Percentiles rank a stretch among this genome's conserved stretches.
Evolutionary conservation across 1,140 invertebrate genomes (phyloP).

Genomic region (Aphelenchoides avenae): DNA sequence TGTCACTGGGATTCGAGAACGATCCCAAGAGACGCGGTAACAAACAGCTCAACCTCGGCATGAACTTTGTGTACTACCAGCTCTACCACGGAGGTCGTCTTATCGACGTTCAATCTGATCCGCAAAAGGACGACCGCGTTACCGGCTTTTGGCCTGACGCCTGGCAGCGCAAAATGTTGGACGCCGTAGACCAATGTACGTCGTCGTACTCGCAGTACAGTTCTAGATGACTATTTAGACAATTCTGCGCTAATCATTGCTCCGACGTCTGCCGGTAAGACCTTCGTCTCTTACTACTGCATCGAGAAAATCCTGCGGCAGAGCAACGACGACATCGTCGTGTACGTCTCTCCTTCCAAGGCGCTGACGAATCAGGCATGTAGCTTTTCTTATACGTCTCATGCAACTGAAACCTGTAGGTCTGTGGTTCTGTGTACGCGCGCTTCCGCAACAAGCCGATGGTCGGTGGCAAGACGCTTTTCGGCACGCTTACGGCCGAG

Average conservation of each 20-base stretch:
- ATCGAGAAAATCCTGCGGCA: constrained; percentile 56
- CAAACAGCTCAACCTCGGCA: constrained; percentile 49
- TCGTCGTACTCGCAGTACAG: constrained; percentile 3
- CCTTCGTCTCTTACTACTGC: constrained; percentile 59
- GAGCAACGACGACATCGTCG: constrained; percentile 56
- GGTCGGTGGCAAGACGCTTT: constrained; percentile 47
- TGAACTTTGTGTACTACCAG: constrained; percentile 56
- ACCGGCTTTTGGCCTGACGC: constrained; percentile 55
- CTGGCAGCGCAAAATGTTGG: constrained; percentile 57
- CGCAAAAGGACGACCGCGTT: constrained; percentile 56
- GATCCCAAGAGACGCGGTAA: constrained; percentile 27
- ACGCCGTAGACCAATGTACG: constrained; percentile 54
- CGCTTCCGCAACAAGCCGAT: constrained; percentile 58
- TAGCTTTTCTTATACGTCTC: constrained; percentile 13
- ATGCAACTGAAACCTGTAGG: constrained; percentile 22
- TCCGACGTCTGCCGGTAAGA: constrained; percentile 59
- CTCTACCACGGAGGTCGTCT: constrained; percentile 53
- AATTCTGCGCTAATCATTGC: constrained; percentile 59
- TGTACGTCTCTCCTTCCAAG: constrained; percentile 59
- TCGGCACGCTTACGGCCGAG: constrained; percentile 51
- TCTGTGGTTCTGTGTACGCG: constrained; percentile 58
- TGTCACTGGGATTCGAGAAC: constrained; percentile 45
- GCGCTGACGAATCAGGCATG: constrained; percentile 56
- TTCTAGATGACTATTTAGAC: constrained; percentile 45
- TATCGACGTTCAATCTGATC: constrained; percentile 54